A percentile compares a stretch with the other conserved stretches of the same genome.
These are phyloP conservation scores for Euzophera pinguis DNA, from an alignment of 2,888 invertebrate genomes.

Conservation along the genomic window DNA sequence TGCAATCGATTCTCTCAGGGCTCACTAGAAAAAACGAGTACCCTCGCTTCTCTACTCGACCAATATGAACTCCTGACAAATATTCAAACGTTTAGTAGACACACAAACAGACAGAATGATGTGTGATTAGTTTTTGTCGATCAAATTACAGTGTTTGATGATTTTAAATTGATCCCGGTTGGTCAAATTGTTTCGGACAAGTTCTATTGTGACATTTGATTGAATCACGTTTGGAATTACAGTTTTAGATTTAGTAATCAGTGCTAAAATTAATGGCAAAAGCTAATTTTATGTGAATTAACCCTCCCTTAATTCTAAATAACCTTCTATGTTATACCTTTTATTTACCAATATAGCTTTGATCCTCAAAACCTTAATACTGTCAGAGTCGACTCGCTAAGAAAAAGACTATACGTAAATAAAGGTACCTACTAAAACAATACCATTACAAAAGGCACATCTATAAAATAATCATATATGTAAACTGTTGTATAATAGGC, in stretches of 20 bases:
- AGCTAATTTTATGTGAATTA: not conserved
- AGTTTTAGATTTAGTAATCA: not conserved
- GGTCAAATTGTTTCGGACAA: conserved; percentile 12
- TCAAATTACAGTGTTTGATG: conserved; percentile 28
- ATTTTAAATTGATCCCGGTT: conserved; percentile 24
- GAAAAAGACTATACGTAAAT: too few relatives aligned
- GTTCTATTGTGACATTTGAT: conserved; percentile 11
- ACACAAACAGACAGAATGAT: conserved; percentile 30
- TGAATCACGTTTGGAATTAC: conserved; percentile 12
- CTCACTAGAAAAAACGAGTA: not conserved
- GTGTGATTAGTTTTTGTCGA: conserved; percentile 46
- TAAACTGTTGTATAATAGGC: too few relatives aligned
- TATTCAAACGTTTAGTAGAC: conserved; percentile 37
- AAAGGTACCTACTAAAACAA: too few relatives aligned
- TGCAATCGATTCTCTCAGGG: not conserved
- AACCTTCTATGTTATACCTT: too few relatives aligned
- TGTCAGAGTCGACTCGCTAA: too few relatives aligned
- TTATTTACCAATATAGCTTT: too few relatives aligned
- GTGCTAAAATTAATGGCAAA: not conserved
- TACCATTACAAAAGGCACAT: too few relatives aligned
- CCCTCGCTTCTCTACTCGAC: too few relatives aligned
- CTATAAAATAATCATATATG: too few relatives aligned
- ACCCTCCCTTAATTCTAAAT: too few relatives aligned
- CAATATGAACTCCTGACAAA: conserved; percentile 16
- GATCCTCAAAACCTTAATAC: too few relatives aligned